phyloP scores from a whole-genome alignment of 2,113 vertebrate species.

The Hassar affinis region DNA sequence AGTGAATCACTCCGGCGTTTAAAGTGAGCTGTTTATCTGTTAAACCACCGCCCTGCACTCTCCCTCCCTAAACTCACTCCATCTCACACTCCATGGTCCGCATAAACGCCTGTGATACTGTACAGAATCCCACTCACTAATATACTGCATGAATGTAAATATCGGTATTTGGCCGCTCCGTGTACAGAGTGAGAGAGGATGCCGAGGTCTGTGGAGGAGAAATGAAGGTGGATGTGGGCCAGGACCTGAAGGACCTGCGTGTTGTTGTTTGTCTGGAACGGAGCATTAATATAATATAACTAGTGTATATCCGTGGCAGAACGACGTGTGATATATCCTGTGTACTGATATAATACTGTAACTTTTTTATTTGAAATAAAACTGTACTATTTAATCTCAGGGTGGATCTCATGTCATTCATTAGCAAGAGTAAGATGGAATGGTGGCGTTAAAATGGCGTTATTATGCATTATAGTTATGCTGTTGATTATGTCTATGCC shows the following conservation, averaged over 20 bases:
- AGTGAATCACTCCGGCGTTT: slow-evolving; percentile 32
- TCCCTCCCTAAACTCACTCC: slow-evolving; percentile 11
- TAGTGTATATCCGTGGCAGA: slow-evolving; percentile 68
- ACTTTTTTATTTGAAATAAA: slow-evolving; percentile 87
- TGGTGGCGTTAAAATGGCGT: background rate
- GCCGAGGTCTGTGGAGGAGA: slow-evolving; percentile 55
- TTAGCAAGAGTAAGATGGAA: background rate
- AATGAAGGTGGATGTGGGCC: slow-evolving; percentile 63
- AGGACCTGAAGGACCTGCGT: slow-evolving; percentile 53
- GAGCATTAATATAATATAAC: too few relatives aligned
- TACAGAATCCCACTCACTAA: slow-evolving; percentile 64
- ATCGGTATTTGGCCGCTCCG: slow-evolving; percentile 72
- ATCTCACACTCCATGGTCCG: slow-evolving; percentile 26
- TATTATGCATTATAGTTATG: background rate
- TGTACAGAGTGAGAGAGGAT: slow-evolving; percentile 59
- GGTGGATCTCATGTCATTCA: slow-evolving; percentile 2
- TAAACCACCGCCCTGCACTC: slow-evolving; percentile 17
- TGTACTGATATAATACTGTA: slow-evolving; percentile 66
- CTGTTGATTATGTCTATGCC: background rate
- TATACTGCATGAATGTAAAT: slow-evolving; percentile 82
- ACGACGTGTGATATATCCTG: slow-evolving; percentile 59
- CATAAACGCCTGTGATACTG: slow-evolving; percentile 70
- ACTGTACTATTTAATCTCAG: slow-evolving; percentile 69
- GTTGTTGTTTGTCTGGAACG: slow-evolving; percentile 71
- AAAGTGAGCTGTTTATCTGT: slow-evolving; percentile 25